Evolutionary conservation across 2,888 invertebrate species (phyloP), one percentile per base, ranked within the genome.

Genomic region (Hyles lineata): DNA sequence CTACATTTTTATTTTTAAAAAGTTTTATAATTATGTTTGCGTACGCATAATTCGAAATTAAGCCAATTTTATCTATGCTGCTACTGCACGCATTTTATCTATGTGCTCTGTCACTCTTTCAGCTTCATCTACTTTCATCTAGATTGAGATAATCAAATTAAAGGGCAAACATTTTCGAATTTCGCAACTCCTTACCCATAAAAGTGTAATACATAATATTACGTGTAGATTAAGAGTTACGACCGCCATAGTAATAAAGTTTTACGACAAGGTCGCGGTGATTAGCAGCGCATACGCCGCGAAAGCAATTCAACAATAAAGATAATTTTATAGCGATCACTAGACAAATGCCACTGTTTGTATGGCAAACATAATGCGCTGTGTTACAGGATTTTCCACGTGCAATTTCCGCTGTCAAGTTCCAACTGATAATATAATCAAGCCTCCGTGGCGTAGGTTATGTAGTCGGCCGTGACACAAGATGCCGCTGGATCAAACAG

Each of bases 291-390:
- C 74, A 76, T 43, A 43, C 62, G 50, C 55, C 55, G 21, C 55
- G 32, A 58, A 21, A 58, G 55, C 70, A 25, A 32, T 55, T 74
- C 55, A 70, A 62, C 73, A 63, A 25, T 73, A 74, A 76, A 70
- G 74, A 79, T 77, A 75, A 70, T 74, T 76, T 77, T 77, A 77
- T 21, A 74, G 71, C 63, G 59, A 71, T 67, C 43, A 35, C 55
- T 72, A 72, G 29, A 58, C 60, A 73, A 73, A 70, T 19, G 73
- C 71, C 75, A 78, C 72, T 75, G 73, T 79, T 74, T 63, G 73
- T 75, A 73, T 70, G 67, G 8, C 67, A 67, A 67, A 67, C 43
- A 67, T 21, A n/a, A 23, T 23, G 67, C 50, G 50, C 50, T 43
- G 43, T 23, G 43, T 43, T 1, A 21, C 19, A 43, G 43, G 63